Conservation (phyloP, 2,888 invertebrate genomes). For the Tineola bisselliella region DNA sequence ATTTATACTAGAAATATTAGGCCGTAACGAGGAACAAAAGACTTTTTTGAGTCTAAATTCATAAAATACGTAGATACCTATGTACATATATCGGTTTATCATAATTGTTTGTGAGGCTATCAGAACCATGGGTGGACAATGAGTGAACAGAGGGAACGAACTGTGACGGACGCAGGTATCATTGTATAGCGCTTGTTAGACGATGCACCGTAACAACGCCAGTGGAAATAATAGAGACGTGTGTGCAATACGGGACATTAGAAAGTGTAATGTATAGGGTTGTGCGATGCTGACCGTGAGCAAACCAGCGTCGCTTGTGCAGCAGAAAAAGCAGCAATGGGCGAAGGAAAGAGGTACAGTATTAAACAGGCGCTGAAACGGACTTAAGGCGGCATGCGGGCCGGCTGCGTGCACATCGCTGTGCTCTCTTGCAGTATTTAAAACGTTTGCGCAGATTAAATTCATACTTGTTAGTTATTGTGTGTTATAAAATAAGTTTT, state of each 20-base stretch:
- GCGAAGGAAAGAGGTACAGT: conserved; percentile 85
- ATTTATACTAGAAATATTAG: neutral
- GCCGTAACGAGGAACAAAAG: neutral
- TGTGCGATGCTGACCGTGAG: conserved; percentile 62
- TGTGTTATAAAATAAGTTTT: neutral
- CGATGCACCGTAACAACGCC: conserved; percentile 54
- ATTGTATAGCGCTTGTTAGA: conserved; percentile 29
- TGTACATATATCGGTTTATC: neutral
- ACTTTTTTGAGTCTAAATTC: neutral
- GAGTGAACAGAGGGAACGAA: conserved; percentile 48
- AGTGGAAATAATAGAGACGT: conserved; percentile 45
- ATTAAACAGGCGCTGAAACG: neutral
- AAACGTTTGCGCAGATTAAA: neutral
- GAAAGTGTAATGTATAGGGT: conserved; percentile 61
- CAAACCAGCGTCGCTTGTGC: conserved; percentile 74
- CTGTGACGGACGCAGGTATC: conserved; percentile 32
- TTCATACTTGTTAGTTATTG: neutral
- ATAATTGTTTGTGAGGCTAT: conserved; percentile 12
- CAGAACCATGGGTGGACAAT: conserved; percentile 46
- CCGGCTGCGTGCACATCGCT: neutral
- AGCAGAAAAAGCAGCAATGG: conserved; percentile 93
- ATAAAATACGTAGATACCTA: neutral
- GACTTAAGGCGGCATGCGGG: neutral
- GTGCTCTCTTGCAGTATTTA: neutral
- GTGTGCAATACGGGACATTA: conserved; percentile 57